phyloP scores from a whole-genome alignment of 2,888 invertebrate genomes.

The Trilocha varians region DNA sequence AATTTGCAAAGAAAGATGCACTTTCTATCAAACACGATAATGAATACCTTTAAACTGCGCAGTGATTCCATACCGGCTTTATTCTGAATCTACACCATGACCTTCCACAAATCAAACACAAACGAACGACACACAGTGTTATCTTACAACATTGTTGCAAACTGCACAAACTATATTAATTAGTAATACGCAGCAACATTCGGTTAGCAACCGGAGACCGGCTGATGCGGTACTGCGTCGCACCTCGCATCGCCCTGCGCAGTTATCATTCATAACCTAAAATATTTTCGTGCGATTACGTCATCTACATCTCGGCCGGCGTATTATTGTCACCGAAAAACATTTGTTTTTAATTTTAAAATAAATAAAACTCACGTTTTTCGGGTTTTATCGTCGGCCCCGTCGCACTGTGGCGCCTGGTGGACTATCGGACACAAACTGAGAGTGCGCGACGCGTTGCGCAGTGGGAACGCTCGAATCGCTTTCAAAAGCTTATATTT shows the following conservation, averaged over 20 bases:
- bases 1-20: too few relatives aligned
- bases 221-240: conserved; percentile 58
- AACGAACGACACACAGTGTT: not conserved
- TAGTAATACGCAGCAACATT: conserved; percentile 47
- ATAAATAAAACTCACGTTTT: conserved; percentile 40
- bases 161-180: conserved; percentile 21
- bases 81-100: conserved; percentile 15
- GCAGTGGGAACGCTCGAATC: conserved; percentile 40
- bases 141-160: conserved; percentile 23
- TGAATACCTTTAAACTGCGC: conserved; percentile 1
- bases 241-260: conserved; percentile 44
- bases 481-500: not conserved
- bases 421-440: conserved; percentile 34
- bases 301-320: conserved; percentile 12
- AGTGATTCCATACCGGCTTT: conserved; percentile 1
- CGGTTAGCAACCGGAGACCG: conserved; percentile 64
- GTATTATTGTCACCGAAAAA: conserved; percentile 12
- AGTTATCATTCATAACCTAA: conserved; percentile 53
- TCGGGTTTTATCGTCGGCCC: conserved; percentile 21
- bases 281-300: conserved; percentile 19
- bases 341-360: conserved; percentile 22
- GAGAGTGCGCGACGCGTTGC: conserved; percentile 28
- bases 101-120: conserved; percentile 12
- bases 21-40: too few relatives aligned
- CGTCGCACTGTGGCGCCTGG: conserved; percentile 41